These are phyloP conservation scores for Phorcus lineatus DNA, from an alignment of 2,888 invertebrate genomes.

Conservation along the genomic window DNA sequence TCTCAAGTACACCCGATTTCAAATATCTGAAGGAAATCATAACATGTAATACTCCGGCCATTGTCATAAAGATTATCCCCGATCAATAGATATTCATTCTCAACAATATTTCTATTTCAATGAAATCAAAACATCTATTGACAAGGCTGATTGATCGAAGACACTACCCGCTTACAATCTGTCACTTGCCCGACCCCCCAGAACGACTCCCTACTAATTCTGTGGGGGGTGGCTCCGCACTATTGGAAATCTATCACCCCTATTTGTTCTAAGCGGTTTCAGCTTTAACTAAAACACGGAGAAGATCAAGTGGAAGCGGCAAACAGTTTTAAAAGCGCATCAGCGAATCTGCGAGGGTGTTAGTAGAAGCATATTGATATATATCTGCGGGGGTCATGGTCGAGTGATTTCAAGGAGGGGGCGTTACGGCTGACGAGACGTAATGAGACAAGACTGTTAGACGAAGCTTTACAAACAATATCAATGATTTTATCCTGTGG, in stretches of 20 bases:
- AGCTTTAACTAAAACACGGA: slow-evolving; percentile 13
- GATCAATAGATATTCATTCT: slow-evolving; percentile 2
- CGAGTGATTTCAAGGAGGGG: too few relatives aligned
- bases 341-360: not conserved
- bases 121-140: slow-evolving; percentile 21
- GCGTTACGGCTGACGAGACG: too few relatives aligned
- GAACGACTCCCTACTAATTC: too few relatives aligned
- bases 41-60: slow-evolving; percentile 12
- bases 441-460: too few relatives aligned
- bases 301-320: not conserved
- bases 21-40: slow-evolving; percentile 16
- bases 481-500: too few relatives aligned
- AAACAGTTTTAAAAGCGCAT: slow-evolving; percentile 9
- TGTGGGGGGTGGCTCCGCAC: not conserved
- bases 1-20: not conserved
- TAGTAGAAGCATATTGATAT: too few relatives aligned
- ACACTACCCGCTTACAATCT: slow-evolving; percentile 2
- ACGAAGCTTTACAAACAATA: too few relatives aligned
- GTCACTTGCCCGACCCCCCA: slow-evolving; percentile 18
- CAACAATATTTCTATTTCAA: slow-evolving; percentile 18
- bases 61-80: slow-evolving; percentile 10
- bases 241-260: slow-evolving; percentile 17
- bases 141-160: not conserved
- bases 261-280: not conserved
- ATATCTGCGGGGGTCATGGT: too few relatives aligned